These are phyloP conservation scores for Pseudochirops cupreus DNA, from an alignment of 2,797 vertebrate genomes.

Conservation along the genomic window DNA sequence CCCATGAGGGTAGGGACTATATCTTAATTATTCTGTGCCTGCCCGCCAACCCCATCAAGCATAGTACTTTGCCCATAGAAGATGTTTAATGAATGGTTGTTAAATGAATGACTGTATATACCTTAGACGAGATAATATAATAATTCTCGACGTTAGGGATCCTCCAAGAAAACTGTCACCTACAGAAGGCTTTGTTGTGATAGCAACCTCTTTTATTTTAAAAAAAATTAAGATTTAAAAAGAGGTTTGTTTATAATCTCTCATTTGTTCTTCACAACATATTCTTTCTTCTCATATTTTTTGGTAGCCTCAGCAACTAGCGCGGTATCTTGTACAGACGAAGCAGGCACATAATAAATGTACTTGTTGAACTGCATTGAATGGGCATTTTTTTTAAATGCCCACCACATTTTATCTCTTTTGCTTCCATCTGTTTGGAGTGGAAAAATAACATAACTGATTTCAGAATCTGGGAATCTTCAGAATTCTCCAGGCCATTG, in stretches of 20 bases:
- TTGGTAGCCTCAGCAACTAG: neutral
- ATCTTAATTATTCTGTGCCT: neutral
- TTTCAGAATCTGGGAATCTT: slow-evolving; percentile 67
- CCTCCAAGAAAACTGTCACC: slow-evolving; percentile 60
- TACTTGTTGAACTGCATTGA: neutral
- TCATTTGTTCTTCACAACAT: neutral
- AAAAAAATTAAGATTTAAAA: neutral
- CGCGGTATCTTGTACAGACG: neutral
- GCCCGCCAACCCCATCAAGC: neutral
- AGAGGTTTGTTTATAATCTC: neutral
- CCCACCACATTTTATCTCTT: slow-evolving; percentile 65
- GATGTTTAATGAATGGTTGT: neutral
- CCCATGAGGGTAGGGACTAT: neutral
- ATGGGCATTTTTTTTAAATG: slow-evolving; percentile 56
- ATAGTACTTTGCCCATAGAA: neutral
- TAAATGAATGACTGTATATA: neutral
- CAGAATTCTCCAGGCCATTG: slow-evolving; percentile 68
- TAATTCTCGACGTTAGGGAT: neutral
- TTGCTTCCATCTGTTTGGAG: slow-evolving; percentile 64
- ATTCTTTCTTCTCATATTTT: neutral
- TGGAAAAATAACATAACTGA: slow-evolving; percentile 67
- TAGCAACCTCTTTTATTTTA: slow-evolving; percentile 64
- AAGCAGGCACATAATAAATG: neutral
- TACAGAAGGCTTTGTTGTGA: slow-evolving; percentile 56
- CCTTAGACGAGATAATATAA: neutral